phyloP scores from a whole-genome alignment of 2,113 vertebrate genomes.

The Helogale parvula region DNA sequence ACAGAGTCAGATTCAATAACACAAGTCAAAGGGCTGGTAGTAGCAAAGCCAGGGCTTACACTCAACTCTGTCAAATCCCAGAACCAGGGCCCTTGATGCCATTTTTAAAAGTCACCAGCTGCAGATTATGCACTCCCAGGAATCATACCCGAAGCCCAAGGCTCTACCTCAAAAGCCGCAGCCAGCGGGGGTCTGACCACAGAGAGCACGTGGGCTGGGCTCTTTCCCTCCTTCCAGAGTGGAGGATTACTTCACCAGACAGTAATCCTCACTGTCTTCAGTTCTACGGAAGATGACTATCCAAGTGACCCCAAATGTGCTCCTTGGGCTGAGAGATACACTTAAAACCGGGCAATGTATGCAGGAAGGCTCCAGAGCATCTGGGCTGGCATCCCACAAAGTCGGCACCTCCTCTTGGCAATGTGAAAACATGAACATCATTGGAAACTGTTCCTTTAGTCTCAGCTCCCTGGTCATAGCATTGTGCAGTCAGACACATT shows the following conservation, averaged over 20 bases:
- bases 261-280: neutral
- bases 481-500: neutral
- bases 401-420: neutral
- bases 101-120: neutral
- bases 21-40: neutral
- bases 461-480: too few species aligned
- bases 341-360: neutral
- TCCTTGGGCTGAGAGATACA: neutral
- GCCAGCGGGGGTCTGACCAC: neutral
- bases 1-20: neutral
- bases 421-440: neutral
- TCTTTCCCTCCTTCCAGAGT: neutral
- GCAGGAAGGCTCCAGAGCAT: neutral
- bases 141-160: neutral
- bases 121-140: neutral
- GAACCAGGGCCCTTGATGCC: neutral
- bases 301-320: neutral
- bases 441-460: neutral
- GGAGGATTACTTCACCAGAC: neutral
- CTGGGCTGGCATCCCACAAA: neutral
- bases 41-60: neutral
- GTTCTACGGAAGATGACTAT: neutral
- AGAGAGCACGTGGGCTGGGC: neutral
- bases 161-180: neutral
- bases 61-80: neutral